phyloP scores from a whole-genome alignment of 1,140 invertebrate genomes.

The Drosophila nebulosa region DNA sequence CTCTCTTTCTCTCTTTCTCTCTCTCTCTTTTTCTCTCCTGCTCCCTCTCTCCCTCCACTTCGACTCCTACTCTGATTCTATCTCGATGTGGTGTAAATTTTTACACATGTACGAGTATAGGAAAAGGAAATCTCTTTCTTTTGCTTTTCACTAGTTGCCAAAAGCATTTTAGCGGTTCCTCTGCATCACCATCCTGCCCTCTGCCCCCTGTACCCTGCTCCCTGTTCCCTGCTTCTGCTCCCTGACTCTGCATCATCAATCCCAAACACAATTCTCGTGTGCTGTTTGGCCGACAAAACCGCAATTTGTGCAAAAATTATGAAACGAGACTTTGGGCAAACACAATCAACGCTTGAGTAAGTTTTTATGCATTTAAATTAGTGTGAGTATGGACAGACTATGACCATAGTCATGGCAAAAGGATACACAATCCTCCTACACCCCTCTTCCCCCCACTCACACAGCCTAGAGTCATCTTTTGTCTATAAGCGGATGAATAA shows the following conservation, averaged over 20 bases:
- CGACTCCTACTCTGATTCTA: neutral
- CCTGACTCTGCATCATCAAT: neutral
- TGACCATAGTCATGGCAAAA: slow-evolving; percentile 1
- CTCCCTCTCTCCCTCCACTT: neutral
- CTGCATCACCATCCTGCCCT: no score
- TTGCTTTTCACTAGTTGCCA: slow-evolving; percentile 49
- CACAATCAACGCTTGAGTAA: slow-evolving; percentile 65
- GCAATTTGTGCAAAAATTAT: slow-evolving; percentile 79
- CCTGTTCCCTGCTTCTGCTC: slow-evolving; percentile 14
- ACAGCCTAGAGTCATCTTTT: neutral
- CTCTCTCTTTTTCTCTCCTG: neutral
- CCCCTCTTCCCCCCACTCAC: neutral
- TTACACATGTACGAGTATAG: slow-evolving; percentile 56
- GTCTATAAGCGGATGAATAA: slow-evolving; percentile 28
- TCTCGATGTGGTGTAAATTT: slow-evolving; percentile 63
- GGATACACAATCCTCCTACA: neutral
- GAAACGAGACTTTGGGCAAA: slow-evolving; percentile 73
- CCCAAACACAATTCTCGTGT: neutral
- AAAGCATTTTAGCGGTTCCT: slow-evolving; percentile 42
- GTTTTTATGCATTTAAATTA: slow-evolving; percentile 74
- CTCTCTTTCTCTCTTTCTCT: neutral
- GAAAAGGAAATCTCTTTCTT: neutral
- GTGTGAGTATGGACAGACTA: slow-evolving; percentile 27
- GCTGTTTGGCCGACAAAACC: slow-evolving; percentile 50
- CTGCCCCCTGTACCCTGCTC: neutral